phyloP scores from a whole-genome alignment of 2,888 invertebrate species.

The Sarcophaga rosellei region DNA sequence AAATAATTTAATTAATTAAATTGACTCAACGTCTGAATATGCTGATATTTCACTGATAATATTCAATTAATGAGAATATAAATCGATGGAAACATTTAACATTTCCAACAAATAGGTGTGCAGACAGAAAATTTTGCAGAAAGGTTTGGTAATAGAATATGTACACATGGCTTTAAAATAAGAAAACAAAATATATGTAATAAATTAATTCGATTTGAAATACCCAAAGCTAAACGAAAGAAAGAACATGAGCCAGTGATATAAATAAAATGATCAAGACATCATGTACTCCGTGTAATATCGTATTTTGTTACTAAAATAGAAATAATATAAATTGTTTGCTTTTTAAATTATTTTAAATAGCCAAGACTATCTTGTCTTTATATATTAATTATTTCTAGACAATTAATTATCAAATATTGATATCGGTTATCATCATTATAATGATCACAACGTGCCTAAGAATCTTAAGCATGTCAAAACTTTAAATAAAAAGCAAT shows the following conservation, averaged over 20 bases:
- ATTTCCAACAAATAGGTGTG: not conserved
- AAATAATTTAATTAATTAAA: not conserved
- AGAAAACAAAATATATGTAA: too few species aligned
- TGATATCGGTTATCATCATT: constrained; percentile 3
- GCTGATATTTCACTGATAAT: not conserved
- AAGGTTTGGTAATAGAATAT: too few species aligned
- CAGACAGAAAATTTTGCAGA: not conserved
- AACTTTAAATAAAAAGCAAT: not conserved
- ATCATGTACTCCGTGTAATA: too few species aligned
- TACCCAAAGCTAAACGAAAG: too few species aligned
- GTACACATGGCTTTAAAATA: too few species aligned
- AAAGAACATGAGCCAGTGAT: too few species aligned
- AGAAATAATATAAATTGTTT: not conserved
- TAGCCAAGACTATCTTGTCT: not conserved
- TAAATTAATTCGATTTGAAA: too few species aligned
- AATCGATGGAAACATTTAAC: not conserved
- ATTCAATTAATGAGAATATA: not conserved
- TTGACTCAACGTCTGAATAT: not conserved
- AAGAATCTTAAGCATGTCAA: not conserved
- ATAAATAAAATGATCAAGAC: too few species aligned
- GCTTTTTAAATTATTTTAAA: not conserved
- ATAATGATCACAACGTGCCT: not conserved
- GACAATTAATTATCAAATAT: not conserved
- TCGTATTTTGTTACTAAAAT: too few species aligned
- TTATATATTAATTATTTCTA: not conserved